These are phyloP conservation scores for Actias luna DNA, from an alignment of 2,888 invertebrate genomes.

Conservation along the genomic window DNA sequence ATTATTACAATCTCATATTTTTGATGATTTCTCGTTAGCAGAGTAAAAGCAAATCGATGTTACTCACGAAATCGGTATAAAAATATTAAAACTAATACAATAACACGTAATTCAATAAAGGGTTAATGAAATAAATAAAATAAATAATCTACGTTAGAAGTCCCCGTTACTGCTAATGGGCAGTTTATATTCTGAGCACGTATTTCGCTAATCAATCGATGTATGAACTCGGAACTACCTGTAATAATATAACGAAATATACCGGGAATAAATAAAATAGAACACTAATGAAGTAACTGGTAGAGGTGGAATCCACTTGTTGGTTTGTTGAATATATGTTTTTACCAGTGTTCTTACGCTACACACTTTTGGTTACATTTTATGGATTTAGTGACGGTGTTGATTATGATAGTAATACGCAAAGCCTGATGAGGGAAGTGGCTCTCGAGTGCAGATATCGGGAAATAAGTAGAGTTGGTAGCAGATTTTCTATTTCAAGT, in stretches of 20 bases:
- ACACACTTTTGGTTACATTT: too few species aligned
- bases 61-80: background rate
- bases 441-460: too few species aligned
- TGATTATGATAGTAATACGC: too few species aligned
- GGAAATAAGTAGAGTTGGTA: too few species aligned
- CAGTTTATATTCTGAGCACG: constrained; percentile 64
- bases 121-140: constrained; percentile 61
- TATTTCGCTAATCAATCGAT: constrained; percentile 68
- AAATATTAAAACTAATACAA: constrained; percentile 14
- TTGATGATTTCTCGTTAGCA: background rate
- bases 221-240: constrained; percentile 57
- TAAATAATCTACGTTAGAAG: constrained; percentile 36
- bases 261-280: constrained; percentile 44
- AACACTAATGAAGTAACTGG: constrained; percentile 17
- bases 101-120: constrained; percentile 43
- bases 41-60: background rate
- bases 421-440: too few species aligned
- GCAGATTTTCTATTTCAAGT: too few species aligned
- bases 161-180: constrained; percentile 25
- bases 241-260: constrained; percentile 49
- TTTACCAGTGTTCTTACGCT: background rate
- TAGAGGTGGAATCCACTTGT: constrained; percentile 4
- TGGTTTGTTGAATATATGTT: background rate
- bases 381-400: too few species aligned
- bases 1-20: background rate